Percentiles rank a stretch among this genome's conserved stretches.
phyloP scores from a whole-genome alignment of 2,888 invertebrate genomes.

The Drosophila putrida region DNA sequence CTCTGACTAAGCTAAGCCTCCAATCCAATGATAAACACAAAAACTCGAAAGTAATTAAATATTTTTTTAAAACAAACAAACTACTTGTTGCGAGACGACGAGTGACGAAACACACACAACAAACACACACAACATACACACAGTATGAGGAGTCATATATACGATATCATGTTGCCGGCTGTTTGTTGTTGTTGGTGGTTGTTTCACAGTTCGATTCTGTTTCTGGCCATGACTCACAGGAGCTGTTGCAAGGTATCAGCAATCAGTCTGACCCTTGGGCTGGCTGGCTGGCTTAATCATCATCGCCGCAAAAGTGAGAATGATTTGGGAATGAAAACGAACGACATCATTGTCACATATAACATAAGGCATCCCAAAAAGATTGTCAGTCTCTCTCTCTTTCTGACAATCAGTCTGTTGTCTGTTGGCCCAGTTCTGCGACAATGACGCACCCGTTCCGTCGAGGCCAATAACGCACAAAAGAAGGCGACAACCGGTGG shows the following conservation, averaged over 20 bases:
- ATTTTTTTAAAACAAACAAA: slow-evolving; percentile 77
- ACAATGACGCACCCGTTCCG: slow-evolving; percentile 67
- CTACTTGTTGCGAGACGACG: slow-evolving; percentile 71
- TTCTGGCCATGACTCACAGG: slow-evolving; percentile 68
- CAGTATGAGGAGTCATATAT: slow-evolving; percentile 23
- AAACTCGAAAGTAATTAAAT: slow-evolving; percentile 74
- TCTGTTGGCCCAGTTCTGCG: slow-evolving; percentile 73
- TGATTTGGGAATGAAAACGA: slow-evolving; percentile 58
- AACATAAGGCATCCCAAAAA: slow-evolving; percentile 12
- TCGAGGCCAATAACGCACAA: slow-evolving; percentile 39
- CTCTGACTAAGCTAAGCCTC: slow-evolving; percentile 38
- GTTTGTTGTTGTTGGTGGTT: slow-evolving; percentile 37
- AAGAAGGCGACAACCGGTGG: slow-evolving; percentile 20
- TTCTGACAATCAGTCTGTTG: slow-evolving; percentile 31
- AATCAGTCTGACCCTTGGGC: slow-evolving; percentile 54
- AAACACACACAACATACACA: slow-evolving; percentile 11
- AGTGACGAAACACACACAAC: slow-evolving; percentile 20
- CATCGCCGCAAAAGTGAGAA: slow-evolving; percentile 70
- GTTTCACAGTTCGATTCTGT: slow-evolving; percentile 34
- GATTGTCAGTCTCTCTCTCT: slow-evolving; percentile 32
- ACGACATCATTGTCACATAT: slow-evolving; percentile 30
- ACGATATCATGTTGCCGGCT: slow-evolving; percentile 62
- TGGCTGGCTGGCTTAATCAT: slow-evolving; percentile 67
- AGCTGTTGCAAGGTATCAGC: slow-evolving; percentile 50
- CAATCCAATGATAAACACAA: slow-evolving; percentile 27